Conservation (phyloP, 2,888 invertebrate genomes). For the Melolontha melolontha region DNA sequence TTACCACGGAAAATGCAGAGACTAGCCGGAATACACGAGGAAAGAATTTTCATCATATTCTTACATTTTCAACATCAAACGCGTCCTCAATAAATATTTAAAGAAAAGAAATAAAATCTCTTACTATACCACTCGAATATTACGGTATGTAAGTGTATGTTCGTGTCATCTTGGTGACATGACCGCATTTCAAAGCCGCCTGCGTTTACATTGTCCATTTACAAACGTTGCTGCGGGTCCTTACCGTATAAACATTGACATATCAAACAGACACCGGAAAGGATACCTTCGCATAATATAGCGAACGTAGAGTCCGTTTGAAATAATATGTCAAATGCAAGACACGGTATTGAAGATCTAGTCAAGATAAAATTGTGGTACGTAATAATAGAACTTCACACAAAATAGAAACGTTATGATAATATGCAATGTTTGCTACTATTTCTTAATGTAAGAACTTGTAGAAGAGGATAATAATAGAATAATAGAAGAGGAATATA, state of each 20-base stretch:
- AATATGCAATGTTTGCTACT: background rate
- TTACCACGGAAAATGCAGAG: background rate
- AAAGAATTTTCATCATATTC: background rate
- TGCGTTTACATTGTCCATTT: slow-evolving; percentile 43
- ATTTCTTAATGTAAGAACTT: background rate
- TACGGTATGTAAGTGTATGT: slow-evolving; percentile 39
- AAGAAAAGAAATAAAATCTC: slow-evolving; percentile 21
- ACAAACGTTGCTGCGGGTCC: slow-evolving; percentile 37
- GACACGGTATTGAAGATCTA: slow-evolving; percentile 15
- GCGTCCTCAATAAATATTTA: slow-evolving; percentile 5
- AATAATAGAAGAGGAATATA: background rate
- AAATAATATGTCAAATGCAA: slow-evolving; percentile 37
- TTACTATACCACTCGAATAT: slow-evolving; percentile 28
- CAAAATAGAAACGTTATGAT: too few species aligned
- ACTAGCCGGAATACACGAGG: slow-evolving; percentile 5
- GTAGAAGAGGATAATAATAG: background rate
- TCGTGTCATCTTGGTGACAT: slow-evolving; percentile 40
- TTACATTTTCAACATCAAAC: slow-evolving; percentile 24
- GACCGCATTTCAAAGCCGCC: slow-evolving; percentile 41
- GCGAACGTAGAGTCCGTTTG: slow-evolving; percentile 14
- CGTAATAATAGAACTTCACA: slow-evolving; percentile 5
- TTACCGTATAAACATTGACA: slow-evolving; percentile 42
- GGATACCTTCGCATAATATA: slow-evolving; percentile 26
- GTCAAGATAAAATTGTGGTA: background rate
- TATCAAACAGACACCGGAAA: slow-evolving; percentile 43